Conservation (phyloP, 2,797 vertebrate species). For the Petrocephalus sullivani region DNA sequence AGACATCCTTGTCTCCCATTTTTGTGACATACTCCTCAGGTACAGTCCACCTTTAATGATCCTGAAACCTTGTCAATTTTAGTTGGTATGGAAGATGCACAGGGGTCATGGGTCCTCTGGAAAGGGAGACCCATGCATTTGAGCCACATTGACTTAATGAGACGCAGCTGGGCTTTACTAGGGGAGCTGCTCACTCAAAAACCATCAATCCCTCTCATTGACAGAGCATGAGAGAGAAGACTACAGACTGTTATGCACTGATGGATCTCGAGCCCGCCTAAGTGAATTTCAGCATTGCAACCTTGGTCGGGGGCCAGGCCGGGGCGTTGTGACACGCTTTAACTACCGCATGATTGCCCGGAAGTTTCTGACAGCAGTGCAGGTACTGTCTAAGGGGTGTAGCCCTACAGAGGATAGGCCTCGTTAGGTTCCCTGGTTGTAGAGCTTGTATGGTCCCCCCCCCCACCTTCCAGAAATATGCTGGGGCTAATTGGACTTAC, state of each 20-base stretch:
- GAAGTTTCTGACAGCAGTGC: constrained; percentile 66
- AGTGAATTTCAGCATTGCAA: constrained; percentile 67
- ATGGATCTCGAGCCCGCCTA: constrained; percentile 71
- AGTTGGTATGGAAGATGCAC: not conserved
- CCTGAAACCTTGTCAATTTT: not conserved
- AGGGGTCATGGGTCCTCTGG: not conserved
- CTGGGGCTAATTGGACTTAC: too few species aligned
- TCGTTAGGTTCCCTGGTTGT: not conserved
- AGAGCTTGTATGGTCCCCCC: too few species aligned
- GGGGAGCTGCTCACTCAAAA: not conserved
- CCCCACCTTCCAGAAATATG: too few species aligned
- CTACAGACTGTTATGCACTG: constrained; percentile 72
- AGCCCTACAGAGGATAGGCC: not conserved
- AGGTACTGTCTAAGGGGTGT: constrained; percentile 53
- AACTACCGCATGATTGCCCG: constrained; percentile 71
- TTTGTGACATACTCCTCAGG: not conserved
- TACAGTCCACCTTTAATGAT: not conserved
- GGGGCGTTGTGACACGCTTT: constrained; percentile 62
- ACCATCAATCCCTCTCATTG: not conserved
- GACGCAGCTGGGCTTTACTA: not conserved
- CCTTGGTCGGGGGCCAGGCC: constrained; percentile 77
- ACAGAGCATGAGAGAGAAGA: constrained; percentile 62
- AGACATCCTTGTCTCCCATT: not conserved
- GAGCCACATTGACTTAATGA: not conserved
- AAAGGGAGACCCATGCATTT: not conserved